Conservation (phyloP, 2,797 vertebrate species). For the Darevskia nairensis region DNA sequence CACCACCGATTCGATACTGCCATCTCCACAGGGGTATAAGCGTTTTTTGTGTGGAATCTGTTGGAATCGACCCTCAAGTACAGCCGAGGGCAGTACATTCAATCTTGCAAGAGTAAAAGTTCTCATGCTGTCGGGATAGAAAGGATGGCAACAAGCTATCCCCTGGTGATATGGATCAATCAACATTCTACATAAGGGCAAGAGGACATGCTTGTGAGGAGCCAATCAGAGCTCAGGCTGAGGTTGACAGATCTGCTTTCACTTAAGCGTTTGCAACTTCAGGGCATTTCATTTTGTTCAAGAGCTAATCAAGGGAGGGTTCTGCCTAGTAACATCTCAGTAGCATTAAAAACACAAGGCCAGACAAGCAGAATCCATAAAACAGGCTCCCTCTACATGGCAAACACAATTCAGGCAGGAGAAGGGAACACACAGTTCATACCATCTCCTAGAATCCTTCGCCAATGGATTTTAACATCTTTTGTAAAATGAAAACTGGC, state of each 20-base stretch:
- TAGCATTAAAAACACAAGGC: background rate
- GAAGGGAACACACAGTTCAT: background rate
- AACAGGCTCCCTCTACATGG: background rate
- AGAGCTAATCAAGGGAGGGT: background rate
- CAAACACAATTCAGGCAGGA: background rate
- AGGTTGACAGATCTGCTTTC: too few relatives aligned
- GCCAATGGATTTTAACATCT: background rate
- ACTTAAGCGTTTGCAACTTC: too few relatives aligned
- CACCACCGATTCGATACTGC: too few relatives aligned
- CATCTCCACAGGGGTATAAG: too few relatives aligned
- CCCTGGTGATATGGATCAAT: background rate
- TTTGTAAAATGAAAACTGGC: background rate
- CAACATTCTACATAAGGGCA: background rate
- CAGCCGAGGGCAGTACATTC: too few relatives aligned
- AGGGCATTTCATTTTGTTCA: too few relatives aligned
- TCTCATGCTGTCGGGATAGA: too few relatives aligned
- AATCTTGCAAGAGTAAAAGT: too few relatives aligned
- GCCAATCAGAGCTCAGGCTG: background rate
- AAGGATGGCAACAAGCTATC: background rate
- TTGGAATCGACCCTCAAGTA: too few relatives aligned
- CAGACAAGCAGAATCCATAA: background rate
- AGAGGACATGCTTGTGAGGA: background rate
- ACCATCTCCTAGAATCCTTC: too few relatives aligned
- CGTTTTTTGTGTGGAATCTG: too few relatives aligned
- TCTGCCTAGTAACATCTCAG: background rate